Evolutionary conservation across 2,888 invertebrate genomes (phyloP), one percentile per base, ranked within the genome.

Genomic region (Criorhina ranunculi): DNA sequence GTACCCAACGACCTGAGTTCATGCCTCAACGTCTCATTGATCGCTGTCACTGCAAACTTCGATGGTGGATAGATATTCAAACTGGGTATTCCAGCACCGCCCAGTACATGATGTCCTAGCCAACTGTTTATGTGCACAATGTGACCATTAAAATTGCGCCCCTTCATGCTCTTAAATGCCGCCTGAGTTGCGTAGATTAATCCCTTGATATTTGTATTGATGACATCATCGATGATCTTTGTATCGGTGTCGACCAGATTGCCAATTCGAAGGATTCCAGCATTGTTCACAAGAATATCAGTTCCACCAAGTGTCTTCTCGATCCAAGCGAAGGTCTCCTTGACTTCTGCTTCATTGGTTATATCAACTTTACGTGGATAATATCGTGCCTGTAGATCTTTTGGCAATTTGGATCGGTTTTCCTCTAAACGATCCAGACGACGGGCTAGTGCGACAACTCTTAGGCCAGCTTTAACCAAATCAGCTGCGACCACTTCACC

Each of bases 201-300:
- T 0, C 90, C 93, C 40, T 89, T 90, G 0, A 92, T 57, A 87
- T 93, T 93, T 15, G 90, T 90, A 80, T 92, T 91, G 0, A 93
- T 88, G 0, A 90, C 87, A 9, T 89, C 81, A n/a, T 79, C 60
- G 6, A 87, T 80, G 3, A 51, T 19, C 8, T 55, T 55, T 42
- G 60, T 51, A 19, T 82, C 51, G 17, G 62, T 60, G 2, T 76
- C 59, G 11, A 73, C 40, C 12, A 87, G 33, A 42, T 62, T 64
- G 9, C 86, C 83, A 15, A 9, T 7, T n/a, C 53, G 49, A 3
- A 76, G 17, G 3, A 93, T 86, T 2, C 92, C 94, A 4, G 94
- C 94, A 87, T 93, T 93, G 88, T 94, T 94, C 5, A 94, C 88
- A 49, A 93, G 91, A 1, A 94, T 91, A 87, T 93, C 93, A 11